phyloP scores from a whole-genome alignment of 2,113 vertebrate species.

The Carlito syrichta region DNA sequence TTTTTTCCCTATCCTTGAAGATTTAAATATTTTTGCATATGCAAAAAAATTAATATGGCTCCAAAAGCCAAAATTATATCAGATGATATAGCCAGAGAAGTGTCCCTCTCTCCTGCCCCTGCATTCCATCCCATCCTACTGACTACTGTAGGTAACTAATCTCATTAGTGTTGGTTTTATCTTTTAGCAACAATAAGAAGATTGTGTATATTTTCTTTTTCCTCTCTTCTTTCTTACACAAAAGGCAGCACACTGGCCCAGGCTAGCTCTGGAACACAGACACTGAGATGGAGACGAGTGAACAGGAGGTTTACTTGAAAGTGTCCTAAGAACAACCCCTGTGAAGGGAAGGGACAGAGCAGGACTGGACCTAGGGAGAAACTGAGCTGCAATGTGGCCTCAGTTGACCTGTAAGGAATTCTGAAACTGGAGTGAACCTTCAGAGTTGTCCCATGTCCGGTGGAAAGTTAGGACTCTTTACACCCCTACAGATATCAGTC shows the following conservation, averaged over 20 bases:
- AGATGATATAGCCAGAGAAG: not conserved
- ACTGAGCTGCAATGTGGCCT: not conserved
- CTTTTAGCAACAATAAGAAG: not conserved
- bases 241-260: not conserved
- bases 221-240: not conserved
- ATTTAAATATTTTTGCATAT: not conserved
- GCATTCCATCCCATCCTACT: not conserved
- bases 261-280: not conserved
- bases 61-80: not conserved
- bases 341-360: not conserved
- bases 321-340: not conserved
- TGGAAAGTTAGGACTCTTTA: not conserved
- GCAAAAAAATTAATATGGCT: not conserved
- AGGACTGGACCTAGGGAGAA: not conserved
- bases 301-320: not conserved
- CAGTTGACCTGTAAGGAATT: too few relatives aligned
- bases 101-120: not conserved
- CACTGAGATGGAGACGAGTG: not conserved
- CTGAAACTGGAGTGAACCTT: not conserved
- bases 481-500: not conserved
- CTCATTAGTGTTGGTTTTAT: not conserved
- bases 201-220: not conserved
- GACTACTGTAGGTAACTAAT: too few relatives aligned
- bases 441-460: not conserved
- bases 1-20: not conserved